phyloP scores from a whole-genome alignment of 2,888 invertebrate genomes.

The Heteromyza rotundicornis region DNA sequence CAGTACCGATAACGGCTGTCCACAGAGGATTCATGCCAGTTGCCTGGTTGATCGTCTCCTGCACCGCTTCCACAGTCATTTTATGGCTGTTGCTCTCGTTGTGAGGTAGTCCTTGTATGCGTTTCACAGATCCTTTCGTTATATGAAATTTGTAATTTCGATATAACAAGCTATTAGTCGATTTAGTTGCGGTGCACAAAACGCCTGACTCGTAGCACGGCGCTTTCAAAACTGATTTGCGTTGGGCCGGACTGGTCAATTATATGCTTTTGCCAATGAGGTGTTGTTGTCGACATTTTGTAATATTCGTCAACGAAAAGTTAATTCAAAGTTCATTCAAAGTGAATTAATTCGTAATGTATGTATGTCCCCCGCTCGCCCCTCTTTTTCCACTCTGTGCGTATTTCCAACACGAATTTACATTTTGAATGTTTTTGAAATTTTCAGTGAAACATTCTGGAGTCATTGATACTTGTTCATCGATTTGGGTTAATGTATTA shows the following conservation, averaged over 20 bases:
- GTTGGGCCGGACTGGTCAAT: conserved; percentile 15
- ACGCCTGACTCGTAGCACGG: conserved; percentile 17
- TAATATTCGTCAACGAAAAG: no score
- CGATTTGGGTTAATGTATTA: no score
- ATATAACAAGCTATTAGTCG: not conserved
- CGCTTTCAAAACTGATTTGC: conserved; percentile 19
- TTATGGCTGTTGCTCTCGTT: conserved; percentile 7
- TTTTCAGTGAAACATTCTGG: no score
- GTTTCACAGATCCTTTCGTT: not conserved
- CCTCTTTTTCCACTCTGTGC: no score
- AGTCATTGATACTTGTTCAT: no score
- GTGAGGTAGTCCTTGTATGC: not conserved
- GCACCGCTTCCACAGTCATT: conserved; percentile 47
- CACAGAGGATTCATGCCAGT: conserved; percentile 43
- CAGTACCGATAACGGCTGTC: conserved; percentile 45
- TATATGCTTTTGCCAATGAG: conserved; percentile 24
- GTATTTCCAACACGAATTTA: not conserved
- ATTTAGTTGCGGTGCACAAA: not conserved
- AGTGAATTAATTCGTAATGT: no score
- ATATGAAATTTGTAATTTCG: conserved; percentile 25
- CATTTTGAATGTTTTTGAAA: no score
- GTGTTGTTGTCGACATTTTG: not conserved
- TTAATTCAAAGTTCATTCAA: no score
- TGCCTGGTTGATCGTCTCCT: conserved; percentile 44
- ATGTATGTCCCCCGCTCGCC: no score